Evolutionary conservation across 2,797 vertebrate species (phyloP).

Genomic region (Salarias fasciatus): DNA sequence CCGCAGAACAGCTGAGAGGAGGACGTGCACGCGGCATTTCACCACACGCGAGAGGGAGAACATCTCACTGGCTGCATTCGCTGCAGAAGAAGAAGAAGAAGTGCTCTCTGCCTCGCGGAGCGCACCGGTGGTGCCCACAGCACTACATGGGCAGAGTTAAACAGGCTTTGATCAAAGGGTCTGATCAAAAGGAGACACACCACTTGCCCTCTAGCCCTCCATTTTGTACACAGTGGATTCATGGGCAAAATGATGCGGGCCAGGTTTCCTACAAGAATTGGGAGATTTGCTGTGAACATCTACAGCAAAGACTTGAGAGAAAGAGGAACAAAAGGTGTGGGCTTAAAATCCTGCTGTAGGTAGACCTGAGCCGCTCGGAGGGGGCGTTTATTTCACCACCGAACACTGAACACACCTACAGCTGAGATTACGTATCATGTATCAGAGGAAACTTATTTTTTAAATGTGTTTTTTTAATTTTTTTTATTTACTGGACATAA

Average conservation of each 20-base stretch:
- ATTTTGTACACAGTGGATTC: slow-evolving; percentile 80
- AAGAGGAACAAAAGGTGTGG: slow-evolving; percentile 68
- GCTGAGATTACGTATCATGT: slow-evolving; percentile 27
- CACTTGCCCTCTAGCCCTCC: slow-evolving; percentile 82
- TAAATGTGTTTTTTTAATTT: slow-evolving; percentile 13
- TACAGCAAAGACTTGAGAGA: slow-evolving; percentile 60
- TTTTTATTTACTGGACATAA: not conserved
- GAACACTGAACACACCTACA: slow-evolving; percentile 49
- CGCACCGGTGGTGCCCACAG: slow-evolving; percentile 81
- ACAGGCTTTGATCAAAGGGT: slow-evolving; percentile 83
- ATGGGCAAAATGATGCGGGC: slow-evolving; percentile 71
- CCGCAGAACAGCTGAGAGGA: not conserved
- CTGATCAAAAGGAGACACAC: slow-evolving; percentile 82
- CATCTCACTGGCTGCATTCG: slow-evolving; percentile 60
- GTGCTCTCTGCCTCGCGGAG: slow-evolving; percentile 68
- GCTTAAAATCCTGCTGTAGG: slow-evolving; percentile 69
- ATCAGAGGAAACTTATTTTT: slow-evolving; percentile 2
- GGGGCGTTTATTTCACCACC: slow-evolving; percentile 49
- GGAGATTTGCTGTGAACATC: slow-evolving; percentile 69
- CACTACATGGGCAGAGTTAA: slow-evolving; percentile 84
- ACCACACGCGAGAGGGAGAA: slow-evolving; percentile 53
- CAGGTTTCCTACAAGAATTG: slow-evolving; percentile 73
- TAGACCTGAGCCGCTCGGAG: slow-evolving; percentile 49
- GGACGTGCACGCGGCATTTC: slow-evolving; percentile 29
- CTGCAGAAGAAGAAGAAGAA: slow-evolving; percentile 53